Base-by-base conservation (phyloP, 2,797 vertebrate species). In the Glossophaga mutica region DNA sequence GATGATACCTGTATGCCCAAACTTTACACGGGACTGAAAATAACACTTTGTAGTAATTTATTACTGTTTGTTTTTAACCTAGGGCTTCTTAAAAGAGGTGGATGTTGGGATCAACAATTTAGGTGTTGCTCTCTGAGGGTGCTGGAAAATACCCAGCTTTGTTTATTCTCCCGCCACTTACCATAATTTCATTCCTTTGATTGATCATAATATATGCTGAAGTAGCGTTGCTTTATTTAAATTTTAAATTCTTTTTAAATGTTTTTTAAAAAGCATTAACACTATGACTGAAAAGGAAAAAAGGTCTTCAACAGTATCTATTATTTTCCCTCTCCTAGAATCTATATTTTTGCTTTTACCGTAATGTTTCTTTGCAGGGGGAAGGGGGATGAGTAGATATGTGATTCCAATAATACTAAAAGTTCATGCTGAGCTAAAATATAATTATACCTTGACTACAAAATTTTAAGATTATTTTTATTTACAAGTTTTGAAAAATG, bases 401-500 rank as follows among this genome's bases (percentile, higher is more conserved):
- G 34, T 70, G 44, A 84, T 62, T 82, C 89, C 55, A 70, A 12
- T 26, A 76, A 73, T 62, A 89, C 50, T 91, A 68, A 57, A 94
- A 86, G 42, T 88, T 88, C 73, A 91, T 76, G 83, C 37, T 92
- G 46, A 94, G 77, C 79, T 96, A 96, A 95, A 92, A 96, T 92
- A 74, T 91, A 97, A 94, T 95, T 94, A 93, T 68, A 96, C 85
- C 70, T 94, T 93, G 92, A 95, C 95, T 94, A 98, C 98, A 98
- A 98, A 98, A 98, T 98, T 98, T 98, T 98, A 98, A 98, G 98
- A 94, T 98, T 98, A 98, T 98, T 99, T 99, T 99, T 99, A 99
- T 99, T 99, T 99, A 99, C 99, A 99, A 98, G 96, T 98, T 99
- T 98, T 98, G 99, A 98, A 99, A 99, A 99, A 99, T 99, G 99